Percentiles rank a stretch among this genome's conserved stretches.
Conservation (phyloP, 2,888 invertebrate species). For the Neria commutata region DNA sequence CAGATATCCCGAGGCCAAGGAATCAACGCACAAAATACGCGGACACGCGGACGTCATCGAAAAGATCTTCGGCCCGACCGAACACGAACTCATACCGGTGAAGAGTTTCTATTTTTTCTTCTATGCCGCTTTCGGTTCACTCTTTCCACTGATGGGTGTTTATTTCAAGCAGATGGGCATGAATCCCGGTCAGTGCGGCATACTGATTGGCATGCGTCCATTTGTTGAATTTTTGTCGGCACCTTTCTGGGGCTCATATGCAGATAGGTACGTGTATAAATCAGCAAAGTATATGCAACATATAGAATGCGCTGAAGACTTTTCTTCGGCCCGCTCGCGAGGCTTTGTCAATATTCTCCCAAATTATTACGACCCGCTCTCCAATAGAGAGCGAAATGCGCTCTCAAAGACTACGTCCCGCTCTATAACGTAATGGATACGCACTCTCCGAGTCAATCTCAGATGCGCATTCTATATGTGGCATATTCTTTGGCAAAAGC, state of each 20-base stretch:
- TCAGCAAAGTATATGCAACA: no score
- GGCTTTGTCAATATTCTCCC: no score
- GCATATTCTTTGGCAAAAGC: no score
- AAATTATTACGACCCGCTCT: no score
- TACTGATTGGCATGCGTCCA: slow-evolving; percentile 93
- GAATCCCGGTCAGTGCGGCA: slow-evolving; percentile 95
- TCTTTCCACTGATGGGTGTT: slow-evolving; percentile 97
- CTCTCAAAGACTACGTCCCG: no score
- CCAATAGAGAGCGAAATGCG: no score
- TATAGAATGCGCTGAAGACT: no score
- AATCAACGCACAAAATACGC: slow-evolving; percentile 87
- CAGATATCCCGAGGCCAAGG: slow-evolving; percentile 84
- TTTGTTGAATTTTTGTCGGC: slow-evolving; percentile 97
- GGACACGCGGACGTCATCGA: slow-evolving; percentile 85
- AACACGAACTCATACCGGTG: slow-evolving; percentile 90
- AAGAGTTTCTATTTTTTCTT: slow-evolving; percentile 99
- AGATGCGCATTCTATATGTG: slow-evolving; percentile 26
- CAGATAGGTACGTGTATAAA: slow-evolving; percentile 74
- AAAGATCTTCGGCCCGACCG: slow-evolving; percentile 80
- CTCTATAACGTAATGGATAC: no score
- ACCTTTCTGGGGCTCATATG: slow-evolving; percentile 97
- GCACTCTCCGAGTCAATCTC: slow-evolving; percentile 3
- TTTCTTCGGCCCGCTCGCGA: no score
- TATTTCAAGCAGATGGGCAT: slow-evolving; percentile 99
- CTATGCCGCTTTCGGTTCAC: slow-evolving; percentile 97